Base-by-base conservation (phyloP, 2,113 vertebrate species). In the Oxyura jamaicensis region DNA sequence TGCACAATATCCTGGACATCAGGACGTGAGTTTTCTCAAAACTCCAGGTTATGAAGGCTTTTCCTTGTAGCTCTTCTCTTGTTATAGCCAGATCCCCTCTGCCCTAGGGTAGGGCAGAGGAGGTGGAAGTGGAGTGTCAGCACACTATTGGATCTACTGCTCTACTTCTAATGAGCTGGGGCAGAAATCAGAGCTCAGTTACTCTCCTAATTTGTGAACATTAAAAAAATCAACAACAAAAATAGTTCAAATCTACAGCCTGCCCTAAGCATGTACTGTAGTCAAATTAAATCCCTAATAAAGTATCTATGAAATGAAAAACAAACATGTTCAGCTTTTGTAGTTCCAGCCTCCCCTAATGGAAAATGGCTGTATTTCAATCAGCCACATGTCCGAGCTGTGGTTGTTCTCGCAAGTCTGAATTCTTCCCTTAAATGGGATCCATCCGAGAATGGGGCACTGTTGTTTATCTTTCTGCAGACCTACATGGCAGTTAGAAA, bases 221-320 rank as follows among this genome's bases (percentile, higher is more conserved):
- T 36, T 79, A 35, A 83, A 95, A 95, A 95, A 91, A 35, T 74
- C 76, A 90, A 39, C 83, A 94, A 71, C 29, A 82, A 66, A 82
- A 22, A 50, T 62, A 69, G 67, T 76, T 76, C 58, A 96, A 95
- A 93, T 94, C 41, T 93, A 87, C 88, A 90, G 93, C 29, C 46
- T 97, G 71, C 36, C 55, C 28, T 63, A 91, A 92, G 77, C 72
- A 93, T 80, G 82, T 80, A 92, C 83, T 83, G 76, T 59, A 96
- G 87, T 67, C 56, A 86, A 94, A 95, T 97, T 94, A 96, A 95
- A 92, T 46, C 35, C 79, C 71, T 86, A 89, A 96, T 96, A 94
- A 97, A 94, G 69, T 59, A 91, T 95, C 89, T 96, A 94, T 82
- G 74, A 94, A 94, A 96, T 91, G 53, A 93, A 96, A 97, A 94